These are phyloP conservation scores for Chaenocephalus aceratus DNA, from an alignment of 2,113 vertebrate genomes.

Conservation along the genomic window DNA sequence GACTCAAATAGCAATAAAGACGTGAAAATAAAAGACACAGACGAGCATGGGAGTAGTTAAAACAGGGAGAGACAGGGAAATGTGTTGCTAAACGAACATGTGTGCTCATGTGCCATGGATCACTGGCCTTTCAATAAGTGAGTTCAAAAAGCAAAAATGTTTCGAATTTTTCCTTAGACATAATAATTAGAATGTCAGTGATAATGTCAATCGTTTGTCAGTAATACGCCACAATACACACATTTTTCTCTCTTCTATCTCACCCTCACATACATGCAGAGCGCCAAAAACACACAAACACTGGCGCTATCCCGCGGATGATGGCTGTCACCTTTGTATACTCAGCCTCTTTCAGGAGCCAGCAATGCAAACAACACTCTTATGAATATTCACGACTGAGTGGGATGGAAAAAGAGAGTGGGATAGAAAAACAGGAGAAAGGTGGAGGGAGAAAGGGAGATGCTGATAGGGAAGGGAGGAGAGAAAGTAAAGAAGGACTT, in stretches of 20 bases:
- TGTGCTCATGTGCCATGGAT: constrained; percentile 15
- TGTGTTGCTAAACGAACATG: constrained; percentile 8
- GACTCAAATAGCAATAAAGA: constrained; percentile 33
- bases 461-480: constrained; percentile 49
- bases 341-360: constrained; percentile 71
- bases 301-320: constrained; percentile 63
- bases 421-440: constrained; percentile 10
- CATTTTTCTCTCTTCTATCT: constrained; percentile 19
- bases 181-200: constrained; percentile 49
- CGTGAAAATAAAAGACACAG: neutral
- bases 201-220: constrained; percentile 54
- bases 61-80: constrained; percentile 13
- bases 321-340: constrained; percentile 78
- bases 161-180: constrained; percentile 26
- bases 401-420: constrained; percentile 51
- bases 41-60: neutral
- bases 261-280: constrained; percentile 38
- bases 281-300: constrained; percentile 62
- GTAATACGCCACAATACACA: constrained; percentile 14
- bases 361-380: constrained; percentile 72
- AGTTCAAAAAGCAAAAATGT: constrained; percentile 33
- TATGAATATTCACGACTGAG: constrained; percentile 73
- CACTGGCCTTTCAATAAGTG: constrained; percentile 42
- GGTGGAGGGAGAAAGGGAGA: constrained; percentile 27
- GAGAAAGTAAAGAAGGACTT: constrained; percentile 28